Conservation (phyloP, 2,797 vertebrate genomes). For the Rousettus madagascariensis region DNA sequence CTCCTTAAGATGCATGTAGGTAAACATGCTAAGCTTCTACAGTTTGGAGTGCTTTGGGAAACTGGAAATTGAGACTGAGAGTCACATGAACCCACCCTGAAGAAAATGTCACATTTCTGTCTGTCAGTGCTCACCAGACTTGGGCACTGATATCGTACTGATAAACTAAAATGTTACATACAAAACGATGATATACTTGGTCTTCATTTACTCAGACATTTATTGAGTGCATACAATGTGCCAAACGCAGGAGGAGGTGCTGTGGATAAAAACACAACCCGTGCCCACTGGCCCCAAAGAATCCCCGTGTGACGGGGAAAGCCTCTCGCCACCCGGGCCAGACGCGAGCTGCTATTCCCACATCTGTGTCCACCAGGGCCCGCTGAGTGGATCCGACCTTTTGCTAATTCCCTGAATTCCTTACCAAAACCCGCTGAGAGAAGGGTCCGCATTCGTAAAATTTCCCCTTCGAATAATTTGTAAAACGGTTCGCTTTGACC, state of each 20-base stretch:
- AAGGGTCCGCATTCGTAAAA: conserved; percentile 34
- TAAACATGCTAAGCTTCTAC: not conserved
- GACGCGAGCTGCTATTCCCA: not conserved
- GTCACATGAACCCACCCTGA: too few relatives aligned
- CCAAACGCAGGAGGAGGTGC: not conserved
- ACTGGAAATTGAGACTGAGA: not conserved
- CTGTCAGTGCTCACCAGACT: not conserved
- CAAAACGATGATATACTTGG: not conserved
- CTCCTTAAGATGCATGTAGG: not conserved
- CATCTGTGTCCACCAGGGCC: not conserved
- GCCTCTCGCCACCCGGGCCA: conserved; percentile 22
- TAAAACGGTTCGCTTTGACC: conserved; percentile 29
- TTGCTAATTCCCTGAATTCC: conserved; percentile 29
- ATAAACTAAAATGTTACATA: not conserved
- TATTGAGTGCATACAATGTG: not conserved
- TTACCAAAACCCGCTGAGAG: conserved; percentile 18
- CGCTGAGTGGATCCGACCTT: not conserved
- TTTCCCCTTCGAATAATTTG: not conserved
- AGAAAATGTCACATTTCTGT: too few relatives aligned
- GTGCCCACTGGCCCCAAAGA: not conserved
- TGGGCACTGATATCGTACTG: not conserved
- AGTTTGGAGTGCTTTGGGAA: not conserved
- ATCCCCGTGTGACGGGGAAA: not conserved
- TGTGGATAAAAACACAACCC: not conserved
- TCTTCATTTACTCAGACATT: conserved; percentile 2